Conservation (phyloP, 2,888 invertebrate species). For the Flexamia atlantica region DNA sequence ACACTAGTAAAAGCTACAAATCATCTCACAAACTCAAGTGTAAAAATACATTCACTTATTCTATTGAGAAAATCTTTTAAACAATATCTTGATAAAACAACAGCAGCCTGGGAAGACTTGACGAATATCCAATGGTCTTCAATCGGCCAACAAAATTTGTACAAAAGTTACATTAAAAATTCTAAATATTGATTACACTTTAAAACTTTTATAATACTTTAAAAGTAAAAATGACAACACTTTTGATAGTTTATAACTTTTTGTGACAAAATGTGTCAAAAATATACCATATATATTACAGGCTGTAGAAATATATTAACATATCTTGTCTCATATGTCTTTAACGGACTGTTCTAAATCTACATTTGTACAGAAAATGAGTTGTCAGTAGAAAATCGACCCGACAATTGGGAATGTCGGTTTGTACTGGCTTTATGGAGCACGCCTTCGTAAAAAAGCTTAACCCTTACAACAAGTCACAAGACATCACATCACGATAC, state of each 20-base stretch:
- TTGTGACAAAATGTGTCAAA: slow-evolving; percentile 62
- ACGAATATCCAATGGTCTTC: slow-evolving; percentile 36
- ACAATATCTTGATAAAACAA: slow-evolving; percentile 65
- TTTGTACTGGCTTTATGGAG: slow-evolving; percentile 59
- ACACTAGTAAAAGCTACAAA: slow-evolving; percentile 65
- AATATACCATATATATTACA: slow-evolving; percentile 62
- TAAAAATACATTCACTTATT: slow-evolving; percentile 61
- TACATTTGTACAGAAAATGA: slow-evolving; percentile 57
- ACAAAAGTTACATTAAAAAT: slow-evolving; percentile 43
- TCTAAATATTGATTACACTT: slow-evolving; percentile 52
- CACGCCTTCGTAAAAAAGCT: slow-evolving; percentile 57
- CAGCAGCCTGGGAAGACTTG: slow-evolving; percentile 60
- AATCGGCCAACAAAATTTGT: slow-evolving; percentile 52
- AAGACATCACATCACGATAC: slow-evolving; percentile 58
- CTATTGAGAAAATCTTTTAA: slow-evolving; percentile 55
- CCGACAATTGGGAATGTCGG: slow-evolving; percentile 20
- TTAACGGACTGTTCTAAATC: slow-evolving; percentile 51
- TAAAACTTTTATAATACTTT: slow-evolving; percentile 46
- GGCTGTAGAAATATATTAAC: slow-evolving; percentile 61
- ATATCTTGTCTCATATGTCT: slow-evolving; percentile 60
- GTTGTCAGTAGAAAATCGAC: slow-evolving; percentile 38
- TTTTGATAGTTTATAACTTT: slow-evolving; percentile 50
- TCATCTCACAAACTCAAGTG: slow-evolving; percentile 59
- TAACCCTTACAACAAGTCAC: slow-evolving; percentile 48
- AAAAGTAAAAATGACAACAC: slow-evolving; percentile 51